Percentiles rank a stretch among this genome's conserved stretches.
phyloP scores from a whole-genome alignment of 2,797 vertebrate genomes.

The Limnodromus scolopaceus region DNA sequence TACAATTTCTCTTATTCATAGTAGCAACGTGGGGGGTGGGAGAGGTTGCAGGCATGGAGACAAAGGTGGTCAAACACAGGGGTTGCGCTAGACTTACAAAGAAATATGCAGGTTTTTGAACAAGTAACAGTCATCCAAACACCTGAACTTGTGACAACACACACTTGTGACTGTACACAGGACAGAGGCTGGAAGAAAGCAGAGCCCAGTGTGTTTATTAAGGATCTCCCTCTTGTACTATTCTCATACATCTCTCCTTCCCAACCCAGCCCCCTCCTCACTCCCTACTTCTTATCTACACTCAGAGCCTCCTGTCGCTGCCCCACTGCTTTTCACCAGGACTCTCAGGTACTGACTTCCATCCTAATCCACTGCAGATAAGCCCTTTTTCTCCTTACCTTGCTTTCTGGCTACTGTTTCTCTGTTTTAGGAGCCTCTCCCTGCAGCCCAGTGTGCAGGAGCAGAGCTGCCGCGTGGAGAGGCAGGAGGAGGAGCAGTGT shows the following conservation, averaged over 20 bases:
- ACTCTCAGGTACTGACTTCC: background rate
- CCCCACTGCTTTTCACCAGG: background rate
- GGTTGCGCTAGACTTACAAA: background rate
- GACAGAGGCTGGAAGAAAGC: background rate
- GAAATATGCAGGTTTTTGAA: background rate
- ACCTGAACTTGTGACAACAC: background rate
- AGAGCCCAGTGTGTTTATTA: background rate
- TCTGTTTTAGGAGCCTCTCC: background rate
- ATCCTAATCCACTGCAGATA: background rate
- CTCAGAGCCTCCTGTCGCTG: background rate
- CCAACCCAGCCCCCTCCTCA: background rate
- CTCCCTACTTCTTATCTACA: background rate
- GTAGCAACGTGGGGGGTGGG: background rate
- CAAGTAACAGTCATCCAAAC: background rate
- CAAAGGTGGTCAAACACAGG: rapidly evolving
- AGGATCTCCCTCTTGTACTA: background rate
- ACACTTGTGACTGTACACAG: too few species aligned
- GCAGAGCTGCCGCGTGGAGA: background rate
- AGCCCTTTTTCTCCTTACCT: background rate
- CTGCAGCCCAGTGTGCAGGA: background rate
- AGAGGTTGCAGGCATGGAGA: background rate
- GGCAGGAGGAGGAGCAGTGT: background rate
- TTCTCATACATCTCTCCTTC: background rate
- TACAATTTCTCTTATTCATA: background rate
- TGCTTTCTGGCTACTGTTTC: background rate